These are phyloP conservation scores for Cichlasoma orientale DNA, from an alignment of 2,797 vertebrate genomes.

Conservation along the genomic window DNA sequence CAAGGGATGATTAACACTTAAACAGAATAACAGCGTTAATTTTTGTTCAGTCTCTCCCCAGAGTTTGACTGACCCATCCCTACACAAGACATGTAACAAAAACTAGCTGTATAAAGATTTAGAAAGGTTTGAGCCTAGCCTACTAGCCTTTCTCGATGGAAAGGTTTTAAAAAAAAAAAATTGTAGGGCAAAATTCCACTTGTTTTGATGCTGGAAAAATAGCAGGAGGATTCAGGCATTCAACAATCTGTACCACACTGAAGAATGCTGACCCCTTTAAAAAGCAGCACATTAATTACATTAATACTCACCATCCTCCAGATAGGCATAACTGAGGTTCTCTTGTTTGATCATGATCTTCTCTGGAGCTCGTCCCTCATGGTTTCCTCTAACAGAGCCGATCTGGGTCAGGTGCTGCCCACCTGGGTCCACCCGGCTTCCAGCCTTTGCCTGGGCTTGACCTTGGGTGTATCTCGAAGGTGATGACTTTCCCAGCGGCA, in stretches of 20 bases:
- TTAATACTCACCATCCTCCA: slow-evolving; percentile 91
- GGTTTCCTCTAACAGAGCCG: slow-evolving; percentile 22
- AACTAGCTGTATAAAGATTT: neutral
- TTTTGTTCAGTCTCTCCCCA: neutral
- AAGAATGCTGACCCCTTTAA: neutral
- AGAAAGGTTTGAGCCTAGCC: neutral
- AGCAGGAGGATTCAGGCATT: neutral
- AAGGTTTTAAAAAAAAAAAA: fast-evolving
- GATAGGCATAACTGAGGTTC: slow-evolving; percentile 88
- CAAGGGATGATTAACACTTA: neutral
- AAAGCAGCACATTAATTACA: neutral
- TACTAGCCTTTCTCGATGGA: fast-evolving
- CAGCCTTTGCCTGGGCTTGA: slow-evolving; percentile 65
- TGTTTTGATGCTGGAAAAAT: neutral
- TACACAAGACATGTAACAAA: fast-evolving
- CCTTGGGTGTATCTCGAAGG: slow-evolving; percentile 65
- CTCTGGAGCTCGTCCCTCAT: slow-evolving; percentile 62
- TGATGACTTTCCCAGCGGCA: slow-evolving; percentile 63
- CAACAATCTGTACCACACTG: neutral
- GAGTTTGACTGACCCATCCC: neutral
- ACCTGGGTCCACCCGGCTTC: slow-evolving; percentile 74
- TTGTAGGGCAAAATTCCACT: fast-evolving
- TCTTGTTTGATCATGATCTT: slow-evolving; percentile 92
- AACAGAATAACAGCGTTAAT: neutral
- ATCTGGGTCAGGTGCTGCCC: slow-evolving; percentile 21